Evolutionary conservation across 2,797 vertebrate genomes (phyloP).

Genomic region (Oreonectes daqikongensis): DNA sequence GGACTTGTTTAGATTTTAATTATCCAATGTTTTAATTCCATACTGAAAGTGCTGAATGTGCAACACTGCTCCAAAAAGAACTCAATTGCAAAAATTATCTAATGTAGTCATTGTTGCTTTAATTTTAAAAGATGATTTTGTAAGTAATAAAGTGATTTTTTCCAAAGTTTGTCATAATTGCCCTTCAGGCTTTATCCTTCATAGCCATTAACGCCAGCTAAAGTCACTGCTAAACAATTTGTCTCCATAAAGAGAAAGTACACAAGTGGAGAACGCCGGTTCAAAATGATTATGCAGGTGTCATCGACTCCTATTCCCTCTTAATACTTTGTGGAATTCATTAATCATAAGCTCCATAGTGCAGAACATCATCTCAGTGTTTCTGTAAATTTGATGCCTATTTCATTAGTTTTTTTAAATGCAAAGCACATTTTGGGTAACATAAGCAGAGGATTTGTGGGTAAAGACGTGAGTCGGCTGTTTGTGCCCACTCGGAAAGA

Average conservation of each 20-base stretch:
- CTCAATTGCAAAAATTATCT: too few relatives aligned
- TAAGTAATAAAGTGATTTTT: slow-evolving; percentile 16
- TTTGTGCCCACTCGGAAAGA: slow-evolving; percentile 12
- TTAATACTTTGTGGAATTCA: slow-evolving; percentile 29
- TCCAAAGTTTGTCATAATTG: background rate
- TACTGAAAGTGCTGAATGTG: background rate
- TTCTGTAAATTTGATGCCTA: slow-evolving; percentile 22
- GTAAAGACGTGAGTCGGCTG: slow-evolving; percentile 32
- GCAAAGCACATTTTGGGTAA: slow-evolving; percentile 8
- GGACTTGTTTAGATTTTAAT: too few relatives aligned
- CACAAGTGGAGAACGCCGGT: background rate
- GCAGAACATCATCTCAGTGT: slow-evolving; percentile 2
- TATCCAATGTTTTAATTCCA: too few relatives aligned
- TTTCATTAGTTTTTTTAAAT: slow-evolving; percentile 18
- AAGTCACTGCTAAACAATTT: slow-evolving; percentile 21
- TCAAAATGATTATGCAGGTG: slow-evolving; percentile 4
- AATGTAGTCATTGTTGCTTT: background rate
- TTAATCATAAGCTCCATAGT: slow-evolving; percentile 13
- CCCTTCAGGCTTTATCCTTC: slow-evolving; percentile 21
- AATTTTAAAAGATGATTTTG: background rate
- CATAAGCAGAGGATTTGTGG: slow-evolving; percentile 6
- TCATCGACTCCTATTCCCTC: background rate
- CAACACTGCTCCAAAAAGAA: background rate
- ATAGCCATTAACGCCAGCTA: slow-evolving; percentile 26
- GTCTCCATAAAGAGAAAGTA: background rate